Evolutionary conservation across 2,888 invertebrate genomes (phyloP).

Genomic region (Auanema sp.): DNA sequence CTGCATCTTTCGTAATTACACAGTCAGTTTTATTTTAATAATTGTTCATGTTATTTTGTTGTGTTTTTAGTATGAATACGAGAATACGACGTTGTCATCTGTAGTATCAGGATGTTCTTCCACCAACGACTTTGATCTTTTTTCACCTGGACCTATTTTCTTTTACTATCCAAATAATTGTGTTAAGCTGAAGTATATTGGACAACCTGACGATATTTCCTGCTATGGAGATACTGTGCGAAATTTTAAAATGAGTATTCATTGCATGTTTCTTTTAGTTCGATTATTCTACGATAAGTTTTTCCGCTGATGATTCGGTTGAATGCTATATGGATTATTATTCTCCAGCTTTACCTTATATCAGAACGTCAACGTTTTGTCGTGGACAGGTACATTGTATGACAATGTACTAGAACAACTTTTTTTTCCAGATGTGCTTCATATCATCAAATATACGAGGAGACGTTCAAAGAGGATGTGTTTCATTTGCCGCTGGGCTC

Average conservation of each 20-base stretch:
- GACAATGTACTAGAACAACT: background rate
- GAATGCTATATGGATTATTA: constrained; percentile 42
- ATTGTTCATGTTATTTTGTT: background rate
- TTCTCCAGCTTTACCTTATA: constrained; percentile 33
- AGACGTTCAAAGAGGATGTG: constrained; percentile 42
- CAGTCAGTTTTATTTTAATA: constrained; percentile 8
- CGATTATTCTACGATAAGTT: constrained; percentile 15
- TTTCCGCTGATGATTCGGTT: constrained; percentile 19
- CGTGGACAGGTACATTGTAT: constrained; percentile 19
- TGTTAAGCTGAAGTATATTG: constrained; percentile 32
- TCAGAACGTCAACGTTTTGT: constrained; percentile 27
- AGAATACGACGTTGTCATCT: constrained; percentile 5
- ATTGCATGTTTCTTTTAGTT: constrained; percentile 16
- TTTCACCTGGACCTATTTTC: constrained; percentile 32
- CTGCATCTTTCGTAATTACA: constrained; percentile 22
- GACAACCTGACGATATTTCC: constrained; percentile 21
- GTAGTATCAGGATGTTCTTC: constrained; percentile 7
- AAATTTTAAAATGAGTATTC: background rate
- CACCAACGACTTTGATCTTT: constrained; percentile 34
- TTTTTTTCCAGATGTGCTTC: constrained; percentile 29
- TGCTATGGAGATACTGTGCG: constrained; percentile 29
- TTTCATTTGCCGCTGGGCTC: constrained; percentile 14
- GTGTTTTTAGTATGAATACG: background rate
- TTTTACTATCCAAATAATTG: constrained; percentile 33
- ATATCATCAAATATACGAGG: constrained; percentile 39